Conservation (phyloP, 2,113 vertebrate species). For the Pungitius pungitius region DNA sequence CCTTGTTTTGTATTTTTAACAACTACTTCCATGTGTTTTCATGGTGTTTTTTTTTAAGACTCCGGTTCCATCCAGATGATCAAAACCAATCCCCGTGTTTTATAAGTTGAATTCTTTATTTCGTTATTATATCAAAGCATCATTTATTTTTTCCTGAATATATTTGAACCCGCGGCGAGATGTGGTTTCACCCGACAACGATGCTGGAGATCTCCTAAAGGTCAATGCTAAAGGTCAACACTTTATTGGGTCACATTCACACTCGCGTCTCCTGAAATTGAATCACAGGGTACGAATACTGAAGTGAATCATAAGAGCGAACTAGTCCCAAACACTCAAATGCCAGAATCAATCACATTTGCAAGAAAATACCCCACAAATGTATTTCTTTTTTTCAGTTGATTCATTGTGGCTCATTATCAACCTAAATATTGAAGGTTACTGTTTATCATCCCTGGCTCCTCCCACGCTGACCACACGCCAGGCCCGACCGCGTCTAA, state of each 20-base stretch:
- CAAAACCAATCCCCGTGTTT: neutral
- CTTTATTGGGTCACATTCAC: too few relatives aligned
- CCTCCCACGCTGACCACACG: too few relatives aligned
- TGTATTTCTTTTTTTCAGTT: too few relatives aligned
- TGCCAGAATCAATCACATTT: neutral
- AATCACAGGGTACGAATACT: neutral
- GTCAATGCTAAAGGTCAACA: too few relatives aligned
- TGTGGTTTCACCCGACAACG: too few relatives aligned
- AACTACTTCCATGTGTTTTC: neutral
- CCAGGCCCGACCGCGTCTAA: too few relatives aligned
- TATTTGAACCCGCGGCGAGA: neutral
- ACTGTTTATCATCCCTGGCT: too few relatives aligned
- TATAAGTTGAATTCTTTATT: neutral
- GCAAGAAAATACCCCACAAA: neutral
- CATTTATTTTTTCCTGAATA: neutral
- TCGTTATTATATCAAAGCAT: too few relatives aligned
- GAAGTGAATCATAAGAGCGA: neutral
- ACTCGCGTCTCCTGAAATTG: too few relatives aligned
- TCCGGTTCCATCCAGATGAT: too few relatives aligned
- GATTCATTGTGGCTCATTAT: too few relatives aligned
- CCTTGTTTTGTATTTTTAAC: slow-evolving; percentile 2
- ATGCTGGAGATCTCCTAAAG: neutral
- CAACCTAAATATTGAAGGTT: too few relatives aligned
- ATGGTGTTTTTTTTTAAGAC: neutral
- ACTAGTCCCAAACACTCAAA: neutral